Evolutionary conservation across 1,140 invertebrate genomes (phyloP).

Genomic region (Zeugodacus cucurbitae): DNA sequence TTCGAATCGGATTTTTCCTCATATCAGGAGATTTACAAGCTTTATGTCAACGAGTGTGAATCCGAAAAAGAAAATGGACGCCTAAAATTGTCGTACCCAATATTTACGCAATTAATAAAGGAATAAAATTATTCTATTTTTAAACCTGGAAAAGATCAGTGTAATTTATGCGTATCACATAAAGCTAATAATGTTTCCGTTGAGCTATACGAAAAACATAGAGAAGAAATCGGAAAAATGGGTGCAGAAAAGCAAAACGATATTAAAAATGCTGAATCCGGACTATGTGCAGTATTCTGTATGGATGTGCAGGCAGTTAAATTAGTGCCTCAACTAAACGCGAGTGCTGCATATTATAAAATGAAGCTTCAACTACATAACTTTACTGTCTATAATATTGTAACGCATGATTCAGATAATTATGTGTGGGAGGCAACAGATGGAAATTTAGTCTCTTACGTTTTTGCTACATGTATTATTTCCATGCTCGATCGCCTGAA

Average conservation of each 20-base stretch:
- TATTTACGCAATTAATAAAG: constrained; percentile 45
- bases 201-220: constrained; percentile 44
- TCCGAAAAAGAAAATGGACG: constrained; percentile 18
- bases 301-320: constrained; percentile 65
- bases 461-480: constrained; percentile 57
- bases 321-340: constrained; percentile 59
- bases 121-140: constrained; percentile 49
- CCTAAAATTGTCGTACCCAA: constrained; percentile 10
- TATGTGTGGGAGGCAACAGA: constrained; percentile 67
- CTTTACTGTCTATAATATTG: constrained; percentile 66
- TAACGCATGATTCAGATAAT: constrained; percentile 53
- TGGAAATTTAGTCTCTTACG: constrained; percentile 62
- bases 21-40: constrained; percentile 39
- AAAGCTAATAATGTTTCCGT: constrained; percentile 50
- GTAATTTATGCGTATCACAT: constrained; percentile 49
- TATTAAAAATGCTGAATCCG: constrained; percentile 47
- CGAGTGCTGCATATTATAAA: constrained; percentile 66
- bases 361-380: constrained; percentile 66
- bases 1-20: constrained; percentile 19
- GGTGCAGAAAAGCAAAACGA: constrained; percentile 50
- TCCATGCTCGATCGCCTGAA: constrained; percentile 20
- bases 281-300: constrained; percentile 50
- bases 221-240: constrained; percentile 46
- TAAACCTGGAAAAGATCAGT: constrained; percentile 51
- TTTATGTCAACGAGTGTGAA: constrained; percentile 37